Conservation (phyloP, 1,140 invertebrate species). For the Drosophila oshimai region DNA sequence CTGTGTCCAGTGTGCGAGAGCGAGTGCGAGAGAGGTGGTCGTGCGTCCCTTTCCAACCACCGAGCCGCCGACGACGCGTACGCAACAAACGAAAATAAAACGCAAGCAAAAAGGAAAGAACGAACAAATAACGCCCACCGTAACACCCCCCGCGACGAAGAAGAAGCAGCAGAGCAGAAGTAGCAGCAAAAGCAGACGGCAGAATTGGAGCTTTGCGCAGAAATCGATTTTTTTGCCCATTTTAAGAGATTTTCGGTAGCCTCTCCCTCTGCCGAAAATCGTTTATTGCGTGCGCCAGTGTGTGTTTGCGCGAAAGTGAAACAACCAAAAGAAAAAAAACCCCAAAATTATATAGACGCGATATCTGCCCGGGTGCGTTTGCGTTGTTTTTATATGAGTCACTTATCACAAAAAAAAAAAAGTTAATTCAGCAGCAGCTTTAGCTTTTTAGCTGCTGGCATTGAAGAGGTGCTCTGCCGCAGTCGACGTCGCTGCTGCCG, state of each 20-base stretch:
- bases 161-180: slow-evolving; percentile 45
- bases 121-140: slow-evolving; percentile 77
- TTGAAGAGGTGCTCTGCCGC: slow-evolving; percentile 54
- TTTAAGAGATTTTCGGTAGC: slow-evolving; percentile 61
- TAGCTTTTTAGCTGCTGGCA: slow-evolving; percentile 61
- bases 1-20: slow-evolving; percentile 20
- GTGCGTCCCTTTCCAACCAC: slow-evolving; percentile 26
- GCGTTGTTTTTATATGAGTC: slow-evolving; percentile 25
- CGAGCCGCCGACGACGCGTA: slow-evolving; percentile 38
- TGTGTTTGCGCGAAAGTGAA: slow-evolving; percentile 42
- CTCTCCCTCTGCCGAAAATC: slow-evolving; percentile 39
- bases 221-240: slow-evolving; percentile 79
- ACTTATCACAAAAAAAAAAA: slow-evolving; percentile 4
- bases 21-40: slow-evolving; percentile 26
- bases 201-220: slow-evolving; percentile 78
- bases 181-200: slow-evolving; percentile 39
- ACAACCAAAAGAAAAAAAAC: slow-evolving; percentile 41
- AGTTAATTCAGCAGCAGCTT: slow-evolving; percentile 38
- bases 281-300: slow-evolving; percentile 10
- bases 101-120: slow-evolving; percentile 61
- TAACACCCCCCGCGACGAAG: slow-evolving; percentile 41
- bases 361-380: too few relatives aligned
- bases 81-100: slow-evolving; percentile 71
- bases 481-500: slow-evolving; percentile 22
- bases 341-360: slow-evolving; percentile 34